These are phyloP conservation scores for Bombus cullumanus DNA, from an alignment of 1,140 invertebrate genomes.

Conservation along the genomic window DNA sequence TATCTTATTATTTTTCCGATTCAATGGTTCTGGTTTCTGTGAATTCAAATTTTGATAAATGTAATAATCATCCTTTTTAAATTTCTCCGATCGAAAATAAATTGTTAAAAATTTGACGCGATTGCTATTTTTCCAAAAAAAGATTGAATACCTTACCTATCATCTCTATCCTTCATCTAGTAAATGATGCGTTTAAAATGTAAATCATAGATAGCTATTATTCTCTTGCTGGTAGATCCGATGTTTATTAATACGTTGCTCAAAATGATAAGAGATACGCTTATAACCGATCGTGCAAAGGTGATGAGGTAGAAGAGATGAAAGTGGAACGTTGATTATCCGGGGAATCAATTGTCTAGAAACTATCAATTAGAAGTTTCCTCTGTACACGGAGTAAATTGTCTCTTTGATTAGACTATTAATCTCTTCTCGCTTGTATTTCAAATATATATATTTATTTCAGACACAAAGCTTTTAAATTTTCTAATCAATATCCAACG, in stretches of 20 bases:
- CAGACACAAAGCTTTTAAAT: too few relatives aligned
- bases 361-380: not conserved
- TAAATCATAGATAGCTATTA: not conserved
- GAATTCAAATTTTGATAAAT: too few relatives aligned
- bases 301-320: not conserved
- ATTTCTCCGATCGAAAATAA: too few relatives aligned
- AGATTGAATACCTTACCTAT: not conserved
- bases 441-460: not conserved
- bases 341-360: not conserved
- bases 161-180: not conserved
- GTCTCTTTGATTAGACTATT: not conserved
- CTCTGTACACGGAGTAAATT: not conserved
- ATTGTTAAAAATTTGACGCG: not conserved
- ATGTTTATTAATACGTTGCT: not conserved
- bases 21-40: too few relatives aligned
- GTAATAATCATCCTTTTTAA: too few relatives aligned
- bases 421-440: not conserved
- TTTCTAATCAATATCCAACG: too few relatives aligned
- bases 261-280: not conserved
- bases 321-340: not conserved
- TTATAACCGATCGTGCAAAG: not conserved
- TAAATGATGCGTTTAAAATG: conserved; percentile 1
- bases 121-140: not conserved
- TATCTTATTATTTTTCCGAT: too few relatives aligned
- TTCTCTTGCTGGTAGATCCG: not conserved